Evolutionary conservation across 1,140 invertebrate genomes (phyloP).

Genomic region (Macrobrachium nipponense): DNA sequence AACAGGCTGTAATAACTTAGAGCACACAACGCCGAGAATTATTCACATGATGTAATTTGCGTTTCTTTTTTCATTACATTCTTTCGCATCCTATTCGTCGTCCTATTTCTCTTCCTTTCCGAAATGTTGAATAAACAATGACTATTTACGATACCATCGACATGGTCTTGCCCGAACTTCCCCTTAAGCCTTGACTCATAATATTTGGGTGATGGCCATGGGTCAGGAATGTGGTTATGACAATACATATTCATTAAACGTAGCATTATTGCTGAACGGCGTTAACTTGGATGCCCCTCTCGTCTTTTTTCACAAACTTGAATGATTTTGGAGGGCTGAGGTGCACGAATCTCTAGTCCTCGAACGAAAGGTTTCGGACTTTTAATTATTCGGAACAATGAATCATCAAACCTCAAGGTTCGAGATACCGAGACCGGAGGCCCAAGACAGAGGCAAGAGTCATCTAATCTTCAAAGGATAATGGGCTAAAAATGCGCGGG

Average conservation of each 20-base stretch:
- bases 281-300: not conserved
- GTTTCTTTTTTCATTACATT: not conserved
- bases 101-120: not conserved
- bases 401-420: constrained; percentile 1
- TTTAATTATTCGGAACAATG: not conserved
- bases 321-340: not conserved
- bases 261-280: not conserved
- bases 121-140: not conserved
- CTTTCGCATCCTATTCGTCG: not conserved
- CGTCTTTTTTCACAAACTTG: not conserved
- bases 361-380: not conserved
- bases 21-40: constrained; percentile 14
- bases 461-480: constrained; percentile 37
- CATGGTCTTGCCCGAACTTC: no score
- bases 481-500: constrained; percentile 32
- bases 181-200: not conserved
- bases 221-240: constrained; percentile 23
- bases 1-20: constrained; percentile 41
- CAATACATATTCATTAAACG: constrained; percentile 30
- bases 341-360: not conserved
- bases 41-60: constrained; percentile 47
- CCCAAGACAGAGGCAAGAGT: constrained; percentile 23
- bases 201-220: not conserved
- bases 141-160: no score
- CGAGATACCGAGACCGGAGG: constrained; percentile 7